Conservation (phyloP, 2,888 invertebrate genomes). For the Epinotia bilunana region DNA sequence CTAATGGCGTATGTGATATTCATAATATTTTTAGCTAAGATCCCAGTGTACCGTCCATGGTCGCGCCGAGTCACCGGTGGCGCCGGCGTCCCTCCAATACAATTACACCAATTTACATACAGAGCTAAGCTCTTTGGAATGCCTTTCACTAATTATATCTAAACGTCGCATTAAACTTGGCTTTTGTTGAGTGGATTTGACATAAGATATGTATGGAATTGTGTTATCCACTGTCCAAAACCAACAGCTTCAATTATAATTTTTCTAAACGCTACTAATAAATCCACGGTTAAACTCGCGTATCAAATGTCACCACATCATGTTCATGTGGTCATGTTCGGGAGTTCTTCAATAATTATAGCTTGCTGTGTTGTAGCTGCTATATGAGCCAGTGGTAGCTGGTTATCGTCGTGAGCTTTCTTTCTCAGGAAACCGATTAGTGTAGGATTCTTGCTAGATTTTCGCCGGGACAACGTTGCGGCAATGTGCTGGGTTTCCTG, state of each 20-base stretch:
- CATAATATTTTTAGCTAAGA: neutral
- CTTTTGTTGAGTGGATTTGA: neutral
- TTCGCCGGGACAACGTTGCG: conserved; percentile 62
- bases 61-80: neutral
- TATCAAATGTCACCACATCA: too few species aligned
- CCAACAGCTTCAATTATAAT: too few species aligned
- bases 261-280: too few species aligned
- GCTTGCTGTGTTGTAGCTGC: too few species aligned
- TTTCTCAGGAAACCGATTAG: too few species aligned
- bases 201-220: neutral
- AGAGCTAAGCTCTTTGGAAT: conserved; percentile 8
- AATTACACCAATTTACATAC: conserved; percentile 16
- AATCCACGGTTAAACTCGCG: too few species aligned
- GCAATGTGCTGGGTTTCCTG: conserved; percentile 85
- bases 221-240: neutral
- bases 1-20: too few species aligned
- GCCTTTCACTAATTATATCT: conserved; percentile 4
- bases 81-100: conserved; percentile 22
- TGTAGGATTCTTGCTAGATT: too few species aligned
- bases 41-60: conserved; percentile 7
- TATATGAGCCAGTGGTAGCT: too few species aligned
- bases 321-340: too few species aligned
- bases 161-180: conserved; percentile 4
- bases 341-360: too few species aligned
- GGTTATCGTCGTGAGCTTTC: too few species aligned